Conservation (phyloP, 2,113 vertebrate genomes). For the Dipodomys ordii region DNA sequence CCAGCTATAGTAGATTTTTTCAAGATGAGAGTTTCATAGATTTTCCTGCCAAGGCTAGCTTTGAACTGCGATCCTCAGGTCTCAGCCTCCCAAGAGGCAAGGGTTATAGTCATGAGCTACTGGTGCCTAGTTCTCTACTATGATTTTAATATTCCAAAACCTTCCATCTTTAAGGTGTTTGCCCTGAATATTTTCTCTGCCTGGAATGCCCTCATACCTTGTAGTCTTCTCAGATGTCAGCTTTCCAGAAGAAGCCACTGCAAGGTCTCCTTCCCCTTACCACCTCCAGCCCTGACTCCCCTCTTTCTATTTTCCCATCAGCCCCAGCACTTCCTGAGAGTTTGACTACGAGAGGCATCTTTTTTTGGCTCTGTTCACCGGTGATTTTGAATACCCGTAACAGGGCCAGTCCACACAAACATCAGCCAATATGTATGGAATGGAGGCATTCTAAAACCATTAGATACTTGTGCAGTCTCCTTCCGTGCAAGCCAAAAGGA, state of each 20-base stretch:
- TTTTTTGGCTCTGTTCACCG: not conserved
- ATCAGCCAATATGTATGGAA: not conserved
- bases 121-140: too few species aligned
- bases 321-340: not conserved
- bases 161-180: not conserved
- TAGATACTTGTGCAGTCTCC: not conserved
- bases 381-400: not conserved
- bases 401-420: not conserved
- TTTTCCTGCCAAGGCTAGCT: too few species aligned
- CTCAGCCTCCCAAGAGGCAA: too few species aligned
- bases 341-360: not conserved
- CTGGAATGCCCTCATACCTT: not conserved
- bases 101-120: not conserved
- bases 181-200: not conserved
- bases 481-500: not conserved
- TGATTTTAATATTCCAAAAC: not conserved
- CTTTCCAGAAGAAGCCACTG: not conserved
- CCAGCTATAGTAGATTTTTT: too few species aligned
- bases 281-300: not conserved
- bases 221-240: not conserved
- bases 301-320: not conserved
- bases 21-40: too few species aligned
- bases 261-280: not conserved
- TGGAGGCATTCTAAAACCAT: constrained; percentile 31
- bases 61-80: not conserved